Evolutionary conservation across 2,888 invertebrate genomes (phyloP), one percentile per base, ranked within the genome.

Genomic region (Drosophila borealis): DNA sequence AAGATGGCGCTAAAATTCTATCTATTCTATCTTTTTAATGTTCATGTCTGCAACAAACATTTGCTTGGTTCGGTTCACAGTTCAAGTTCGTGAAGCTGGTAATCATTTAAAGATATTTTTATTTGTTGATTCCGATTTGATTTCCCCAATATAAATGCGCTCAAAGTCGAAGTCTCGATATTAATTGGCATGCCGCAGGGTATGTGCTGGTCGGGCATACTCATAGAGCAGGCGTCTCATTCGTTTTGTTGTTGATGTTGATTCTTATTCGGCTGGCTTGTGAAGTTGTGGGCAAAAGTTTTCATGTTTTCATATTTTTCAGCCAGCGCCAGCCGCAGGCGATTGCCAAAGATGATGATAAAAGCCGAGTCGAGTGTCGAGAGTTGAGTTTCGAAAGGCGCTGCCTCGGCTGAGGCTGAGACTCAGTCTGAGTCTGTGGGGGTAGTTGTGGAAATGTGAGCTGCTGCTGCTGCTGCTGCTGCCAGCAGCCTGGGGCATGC

Each of bases 301-400:
- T 75, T 50, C 63, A 68, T 68, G 78, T 73, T 63, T 75, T 56
- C 63, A 68, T 68, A 74, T 73, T 63, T 63, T 64, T 63, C 19
- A 69, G 76, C 55, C 50, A 63, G 46, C 48, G 39, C 25, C 57
- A 54, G 74, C 75, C 75, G 48, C 74, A 53, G 65, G 74, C 65
- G 59, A 57, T 63, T 59, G 74, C 68, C 74, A 78, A 73, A 53
- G 54, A 71, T 76, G 74, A 62, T 78, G 78, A 75, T 78, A 74
- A 73, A 75, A 74, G 57, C 72, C 46, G 74, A 72, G 73, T 37
- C 42, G 55, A 25, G 41, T 34, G 29, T 63, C 44, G 48, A 49
- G 55, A 37, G 48, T 19, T 53, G 55, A 45, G 55, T 36, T 45
- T 8, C 36, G 11, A 36, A 19, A 34, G n/a, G 44, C 42, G 8